A percentile compares a stretch with the other conserved stretches of the same genome.
phyloP scores from a whole-genome alignment of 2,888 invertebrate species.

The Drosophila recens region DNA sequence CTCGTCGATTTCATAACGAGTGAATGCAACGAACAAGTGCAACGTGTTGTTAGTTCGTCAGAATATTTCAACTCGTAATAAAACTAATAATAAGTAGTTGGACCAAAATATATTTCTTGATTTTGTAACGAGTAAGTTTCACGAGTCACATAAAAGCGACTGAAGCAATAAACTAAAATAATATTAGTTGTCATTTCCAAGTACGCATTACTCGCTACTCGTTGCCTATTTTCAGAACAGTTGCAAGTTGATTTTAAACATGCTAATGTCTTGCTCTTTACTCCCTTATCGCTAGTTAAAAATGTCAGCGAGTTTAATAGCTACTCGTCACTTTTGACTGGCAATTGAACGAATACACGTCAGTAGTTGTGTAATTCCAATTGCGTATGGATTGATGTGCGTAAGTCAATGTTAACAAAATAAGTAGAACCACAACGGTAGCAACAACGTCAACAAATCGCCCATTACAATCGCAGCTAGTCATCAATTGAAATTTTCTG shows the following conservation, averaged over 20 bases:
- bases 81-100: no score
- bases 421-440: not conserved
- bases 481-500: slow-evolving; percentile 67
- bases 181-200: no score
- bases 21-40: not conserved
- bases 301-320: not conserved
- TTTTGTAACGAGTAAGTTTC: no score
- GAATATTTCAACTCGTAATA: no score
- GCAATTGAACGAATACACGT: not conserved
- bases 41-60: not conserved
- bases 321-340: slow-evolving; percentile 11
- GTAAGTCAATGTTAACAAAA: slow-evolving; percentile 10
- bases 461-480: slow-evolving; percentile 64
- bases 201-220: not conserved
- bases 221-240: not conserved
- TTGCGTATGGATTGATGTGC: slow-evolving; percentile 25
- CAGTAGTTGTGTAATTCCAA: not conserved
- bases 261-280: no score
- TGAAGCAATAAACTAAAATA: no score
- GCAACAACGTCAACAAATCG: slow-evolving; percentile 30
- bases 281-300: no score
- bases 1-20: no score
- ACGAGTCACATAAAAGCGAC: no score
- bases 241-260: no score
- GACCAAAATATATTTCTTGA: no score